A percentile compares a stretch with the other conserved stretches of the same genome.
Conservation (phyloP, 2,888 invertebrate genomes). For the Atethmia centrago region DNA sequence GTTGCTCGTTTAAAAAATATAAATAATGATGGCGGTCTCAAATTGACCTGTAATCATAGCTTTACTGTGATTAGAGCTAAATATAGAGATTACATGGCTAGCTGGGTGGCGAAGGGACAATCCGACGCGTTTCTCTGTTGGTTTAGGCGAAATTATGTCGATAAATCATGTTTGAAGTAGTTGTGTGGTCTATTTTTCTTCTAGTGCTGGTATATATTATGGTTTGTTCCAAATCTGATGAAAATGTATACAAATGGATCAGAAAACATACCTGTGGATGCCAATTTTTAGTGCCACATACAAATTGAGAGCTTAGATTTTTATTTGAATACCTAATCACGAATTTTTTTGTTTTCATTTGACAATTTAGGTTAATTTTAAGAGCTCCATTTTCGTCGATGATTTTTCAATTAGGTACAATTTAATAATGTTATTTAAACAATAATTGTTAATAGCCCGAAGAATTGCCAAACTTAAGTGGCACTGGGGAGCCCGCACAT, state of each 20-base stretch:
- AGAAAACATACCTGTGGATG: background rate
- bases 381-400: no score
- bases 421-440: no score
- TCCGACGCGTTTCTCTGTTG: slow-evolving; percentile 42
- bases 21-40: slow-evolving; percentile 85
- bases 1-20: slow-evolving; percentile 88
- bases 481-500: no score
- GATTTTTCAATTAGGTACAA: no score
- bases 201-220: no score
- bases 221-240: background rate
- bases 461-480: no score
- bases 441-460: no score
- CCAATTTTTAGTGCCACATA: background rate
- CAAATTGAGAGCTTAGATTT: background rate
- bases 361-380: no score
- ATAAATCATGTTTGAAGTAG: slow-evolving; percentile 44
- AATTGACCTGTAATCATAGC: slow-evolving; percentile 88
- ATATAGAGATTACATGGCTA: slow-evolving; percentile 86
- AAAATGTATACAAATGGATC: no score
- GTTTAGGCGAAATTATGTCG: slow-evolving; percentile 36
- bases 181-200: slow-evolving; percentile 37
- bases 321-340: background rate
- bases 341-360: no score
- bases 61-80: slow-evolving; percentile 84
- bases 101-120: slow-evolving; percentile 63